Evolutionary conservation across 2,888 invertebrate genomes (phyloP).

Genomic region (Cephus pygmeus): DNA sequence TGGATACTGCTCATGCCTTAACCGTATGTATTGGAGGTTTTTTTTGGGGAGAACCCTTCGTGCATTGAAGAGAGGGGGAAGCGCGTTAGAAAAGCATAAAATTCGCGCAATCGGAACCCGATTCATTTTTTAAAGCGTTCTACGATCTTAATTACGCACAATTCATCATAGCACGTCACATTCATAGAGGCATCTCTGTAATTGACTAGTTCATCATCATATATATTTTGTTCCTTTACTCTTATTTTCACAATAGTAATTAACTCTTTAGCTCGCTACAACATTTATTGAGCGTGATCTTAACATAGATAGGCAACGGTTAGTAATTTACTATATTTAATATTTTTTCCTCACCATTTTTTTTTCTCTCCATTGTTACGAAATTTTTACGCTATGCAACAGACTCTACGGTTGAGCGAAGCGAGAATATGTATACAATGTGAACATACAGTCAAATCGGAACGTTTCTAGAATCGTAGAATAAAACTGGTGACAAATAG

Average conservation of each 20-base stretch:
- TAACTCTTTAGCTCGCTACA: constrained; percentile 43
- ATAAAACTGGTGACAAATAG: not conserved
- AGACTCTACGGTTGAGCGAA: constrained; percentile 50
- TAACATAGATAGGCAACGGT: constrained; percentile 60
- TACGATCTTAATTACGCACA: constrained; percentile 4
- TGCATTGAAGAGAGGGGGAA: constrained; percentile 29
- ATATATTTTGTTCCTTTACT: constrained; percentile 28
- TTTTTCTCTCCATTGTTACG: not conserved
- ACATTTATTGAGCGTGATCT: constrained; percentile 62
- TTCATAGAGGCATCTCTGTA: constrained; percentile 61
- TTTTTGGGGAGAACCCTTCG: not conserved
- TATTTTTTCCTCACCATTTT: constrained; percentile 9
- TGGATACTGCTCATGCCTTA: not conserved
- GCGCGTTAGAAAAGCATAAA: constrained; percentile 33
- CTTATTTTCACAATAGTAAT: constrained; percentile 23
- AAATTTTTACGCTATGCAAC: constrained; percentile 27
- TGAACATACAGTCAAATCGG: not conserved
- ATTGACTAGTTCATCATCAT: constrained; percentile 60
- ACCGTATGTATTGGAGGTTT: not conserved
- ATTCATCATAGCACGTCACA: constrained; percentile 41
- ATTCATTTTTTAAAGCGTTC: constrained; percentile 14
- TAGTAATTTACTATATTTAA: constrained; percentile 33
- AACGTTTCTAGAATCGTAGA: not conserved
- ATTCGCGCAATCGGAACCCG: constrained; percentile 36
- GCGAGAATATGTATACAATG: constrained; percentile 43